These are phyloP conservation scores for Druon quercuslanigerum DNA, from an alignment of 1,140 invertebrate species.

Conservation along the genomic window DNA sequence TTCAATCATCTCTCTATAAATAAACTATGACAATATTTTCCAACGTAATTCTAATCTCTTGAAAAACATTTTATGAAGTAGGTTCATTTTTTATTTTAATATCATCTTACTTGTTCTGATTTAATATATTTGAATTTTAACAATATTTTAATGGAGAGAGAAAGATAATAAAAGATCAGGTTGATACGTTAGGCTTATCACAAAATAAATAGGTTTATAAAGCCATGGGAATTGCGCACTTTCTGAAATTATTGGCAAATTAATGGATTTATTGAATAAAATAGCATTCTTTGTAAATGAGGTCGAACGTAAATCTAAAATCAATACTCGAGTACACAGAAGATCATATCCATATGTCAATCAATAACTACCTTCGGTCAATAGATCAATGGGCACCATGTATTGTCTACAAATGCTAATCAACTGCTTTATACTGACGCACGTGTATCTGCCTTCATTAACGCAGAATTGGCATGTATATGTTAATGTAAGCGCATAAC, in stretches of 20 bases:
- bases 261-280: too few relatives aligned
- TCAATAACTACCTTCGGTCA: slow-evolving; percentile 2
- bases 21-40: background rate
- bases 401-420: slow-evolving; percentile 24
- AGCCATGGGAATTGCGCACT: too few relatives aligned
- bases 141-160: background rate
- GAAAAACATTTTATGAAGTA: too few relatives aligned
- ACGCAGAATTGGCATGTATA: slow-evolving; percentile 5
- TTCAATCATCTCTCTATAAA: slow-evolving; percentile 1
- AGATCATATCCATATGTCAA: slow-evolving; percentile 20
- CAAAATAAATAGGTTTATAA: too few relatives aligned
- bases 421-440: slow-evolving; percentile 5
- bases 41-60: too few relatives aligned
- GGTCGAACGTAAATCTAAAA: background rate
- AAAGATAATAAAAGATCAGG: background rate
- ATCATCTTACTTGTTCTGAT: background rate
- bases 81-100: too few relatives aligned
- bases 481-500: slow-evolving; percentile 17
- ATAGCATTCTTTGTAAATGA: too few relatives aligned
- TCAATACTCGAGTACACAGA: background rate
- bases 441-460: slow-evolving; percentile 5
- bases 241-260: too few relatives aligned
- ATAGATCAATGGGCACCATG: slow-evolving; percentile 12
- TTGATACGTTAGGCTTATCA: too few relatives aligned
- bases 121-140: background rate